phyloP scores from a whole-genome alignment of 2,113 vertebrate genomes.

The Acrocephalus arundinaceus region DNA sequence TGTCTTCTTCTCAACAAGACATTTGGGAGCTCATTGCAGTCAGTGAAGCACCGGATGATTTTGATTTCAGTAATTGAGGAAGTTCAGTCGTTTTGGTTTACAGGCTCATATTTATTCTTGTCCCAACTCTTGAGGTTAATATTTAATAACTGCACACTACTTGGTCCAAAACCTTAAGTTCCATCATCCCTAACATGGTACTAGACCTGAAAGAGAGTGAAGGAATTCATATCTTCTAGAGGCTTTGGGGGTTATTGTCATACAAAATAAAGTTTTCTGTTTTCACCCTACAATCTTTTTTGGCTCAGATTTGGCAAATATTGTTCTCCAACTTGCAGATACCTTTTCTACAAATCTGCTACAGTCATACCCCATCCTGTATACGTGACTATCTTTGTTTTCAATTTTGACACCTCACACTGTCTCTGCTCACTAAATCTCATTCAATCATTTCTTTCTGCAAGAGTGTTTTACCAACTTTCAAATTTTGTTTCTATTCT shows the following conservation, averaged over 20 bases:
- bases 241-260: fast-evolving
- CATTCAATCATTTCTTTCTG: not conserved
- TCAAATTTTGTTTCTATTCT: not conserved
- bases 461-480: not conserved
- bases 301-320: not conserved
- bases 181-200: not conserved
- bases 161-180: not conserved
- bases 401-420: not conserved
- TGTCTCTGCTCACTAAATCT: not conserved
- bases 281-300: not conserved
- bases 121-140: not conserved
- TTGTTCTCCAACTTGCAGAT: not conserved
- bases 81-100: not conserved
- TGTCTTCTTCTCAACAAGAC: not conserved
- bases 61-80: not conserved
- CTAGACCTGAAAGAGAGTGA: not conserved
- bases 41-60: not conserved
- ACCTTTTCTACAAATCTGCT: not conserved
- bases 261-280: not conserved
- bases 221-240: not conserved
- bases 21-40: not conserved
- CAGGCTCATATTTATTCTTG: not conserved
- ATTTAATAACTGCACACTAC: not conserved
- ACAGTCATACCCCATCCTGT: not conserved
- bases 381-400: not conserved